Evolutionary conservation across 2,888 invertebrate genomes (phyloP), one percentile per base, ranked within the genome.

Genomic region (Epinotia nisella): DNA sequence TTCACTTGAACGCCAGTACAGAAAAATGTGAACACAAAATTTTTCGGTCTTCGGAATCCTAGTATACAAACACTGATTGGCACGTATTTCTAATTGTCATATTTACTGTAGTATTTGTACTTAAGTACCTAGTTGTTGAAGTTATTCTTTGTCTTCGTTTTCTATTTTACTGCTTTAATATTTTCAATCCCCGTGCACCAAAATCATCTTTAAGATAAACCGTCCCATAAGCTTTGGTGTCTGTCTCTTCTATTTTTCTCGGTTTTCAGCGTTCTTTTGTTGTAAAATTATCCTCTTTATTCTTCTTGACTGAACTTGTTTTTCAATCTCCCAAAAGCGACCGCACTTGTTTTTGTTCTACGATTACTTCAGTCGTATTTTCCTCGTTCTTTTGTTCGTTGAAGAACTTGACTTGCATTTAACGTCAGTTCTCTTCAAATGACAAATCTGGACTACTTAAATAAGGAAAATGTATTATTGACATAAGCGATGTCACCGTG

Each of bases 391-490:
- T 45, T 41, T 19, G 21, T 62, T 53, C 35, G 19, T 55, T 65
- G 39, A 39, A 19, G 15, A 55, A 29, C 45, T n/a, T 41, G 17
- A 56, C 55, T 66, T 66, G 55, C 11, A 24, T 39, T 10, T 19
- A 45, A 56, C 70, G 70, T 62, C n/a, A 3, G n/a, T 56, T 11
- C 62, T 29, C 29, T 19, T 10, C 24, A 45, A n/a, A 17, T 35
- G 45, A 29, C 62, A 11, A 24, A n/a, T n/a, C 2, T 56, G 41
- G 4, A 70, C 70, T 70, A 35, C 9, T 35, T 35, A 55, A 70
- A 61, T 56, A 49, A 62, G 70, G 70, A 70, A 49, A 70, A 66
- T 53, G 29, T 19, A 15, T 4, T 55, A 55, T 21, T 41, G 21
- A 24, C 39, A 66, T 21, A 21, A 41, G 53, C 24, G 3, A 39